Conservation (phyloP, 2,113 vertebrate genomes). For the Grammomys dolichurus region DNA sequence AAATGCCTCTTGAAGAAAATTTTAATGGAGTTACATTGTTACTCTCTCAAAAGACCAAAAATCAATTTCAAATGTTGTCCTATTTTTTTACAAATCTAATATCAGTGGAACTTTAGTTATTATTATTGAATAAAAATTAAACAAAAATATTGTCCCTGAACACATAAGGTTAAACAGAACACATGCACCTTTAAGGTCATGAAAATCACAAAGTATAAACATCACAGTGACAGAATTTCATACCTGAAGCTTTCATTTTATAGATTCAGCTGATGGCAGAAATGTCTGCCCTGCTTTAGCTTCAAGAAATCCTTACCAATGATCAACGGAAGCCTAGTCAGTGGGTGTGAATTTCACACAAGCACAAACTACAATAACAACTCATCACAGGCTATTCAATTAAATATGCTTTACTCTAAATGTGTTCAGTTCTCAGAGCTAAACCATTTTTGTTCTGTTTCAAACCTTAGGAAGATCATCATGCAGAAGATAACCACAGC, state of each 20-base stretch:
- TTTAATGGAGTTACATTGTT: neutral
- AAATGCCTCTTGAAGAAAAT: neutral
- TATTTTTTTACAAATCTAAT: neutral
- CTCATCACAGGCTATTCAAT: neutral
- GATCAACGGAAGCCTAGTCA: neutral
- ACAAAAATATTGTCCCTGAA: neutral
- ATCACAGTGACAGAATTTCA: neutral
- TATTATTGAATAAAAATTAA: conserved; percentile 33
- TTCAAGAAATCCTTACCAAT: neutral
- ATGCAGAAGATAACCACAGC: conserved; percentile 61
- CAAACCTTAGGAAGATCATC: conserved; percentile 51
- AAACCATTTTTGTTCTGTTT: conserved; percentile 45
- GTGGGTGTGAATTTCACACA: conserved; percentile 4
- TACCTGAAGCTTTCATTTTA: neutral
- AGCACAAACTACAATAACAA: conserved; percentile 5
- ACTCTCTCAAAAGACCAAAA: neutral
- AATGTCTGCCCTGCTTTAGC: neutral
- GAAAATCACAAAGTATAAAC: neutral
- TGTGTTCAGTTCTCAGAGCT: conserved; percentile 19
- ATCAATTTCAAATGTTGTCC: conserved; percentile 1
- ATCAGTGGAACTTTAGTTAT: neutral
- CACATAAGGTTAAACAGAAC: neutral
- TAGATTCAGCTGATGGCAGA: neutral
- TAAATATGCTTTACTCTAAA: neutral
- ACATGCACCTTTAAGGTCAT: neutral